These are phyloP conservation scores for Lepidotrigona ventralis DNA, from an alignment of 1,140 invertebrate species.

Conservation along the genomic window DNA sequence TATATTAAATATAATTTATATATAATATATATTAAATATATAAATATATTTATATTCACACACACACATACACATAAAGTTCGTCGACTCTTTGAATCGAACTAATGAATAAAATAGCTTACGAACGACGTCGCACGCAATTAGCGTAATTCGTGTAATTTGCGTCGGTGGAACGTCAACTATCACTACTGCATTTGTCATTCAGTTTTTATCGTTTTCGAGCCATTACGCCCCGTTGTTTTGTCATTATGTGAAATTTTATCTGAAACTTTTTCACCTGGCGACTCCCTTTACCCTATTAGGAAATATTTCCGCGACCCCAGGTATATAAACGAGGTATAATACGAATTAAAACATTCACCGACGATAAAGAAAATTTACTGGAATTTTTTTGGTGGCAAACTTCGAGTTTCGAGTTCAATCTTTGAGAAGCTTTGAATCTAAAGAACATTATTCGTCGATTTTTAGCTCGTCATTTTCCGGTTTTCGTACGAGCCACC, in stretches of 20 bases:
- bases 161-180: neutral
- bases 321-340: too few relatives aligned
- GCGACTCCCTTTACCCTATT: too few relatives aligned
- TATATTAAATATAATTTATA: too few relatives aligned
- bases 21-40: neutral
- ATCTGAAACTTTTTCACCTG: neutral
- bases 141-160: neutral
- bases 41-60: too few relatives aligned
- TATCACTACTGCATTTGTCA: neutral
- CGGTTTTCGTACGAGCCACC: too few relatives aligned
- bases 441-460: neutral
- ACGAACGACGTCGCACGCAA: neutral
- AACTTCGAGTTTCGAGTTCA: too few relatives aligned
- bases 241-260: neutral
- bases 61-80: neutral
- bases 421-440: too few relatives aligned
- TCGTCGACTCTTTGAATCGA: neutral
- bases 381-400: too few relatives aligned
- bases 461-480: neutral
- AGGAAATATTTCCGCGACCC: too few relatives aligned
- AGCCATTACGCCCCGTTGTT: neutral
- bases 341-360: too few relatives aligned
- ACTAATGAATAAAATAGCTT: constrained; percentile 1
- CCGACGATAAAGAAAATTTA: too few relatives aligned
- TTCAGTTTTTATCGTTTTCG: neutral